phyloP scores from a whole-genome alignment of 2,797 vertebrate genomes.

The Oryzias dopingdopingensis region DNA sequence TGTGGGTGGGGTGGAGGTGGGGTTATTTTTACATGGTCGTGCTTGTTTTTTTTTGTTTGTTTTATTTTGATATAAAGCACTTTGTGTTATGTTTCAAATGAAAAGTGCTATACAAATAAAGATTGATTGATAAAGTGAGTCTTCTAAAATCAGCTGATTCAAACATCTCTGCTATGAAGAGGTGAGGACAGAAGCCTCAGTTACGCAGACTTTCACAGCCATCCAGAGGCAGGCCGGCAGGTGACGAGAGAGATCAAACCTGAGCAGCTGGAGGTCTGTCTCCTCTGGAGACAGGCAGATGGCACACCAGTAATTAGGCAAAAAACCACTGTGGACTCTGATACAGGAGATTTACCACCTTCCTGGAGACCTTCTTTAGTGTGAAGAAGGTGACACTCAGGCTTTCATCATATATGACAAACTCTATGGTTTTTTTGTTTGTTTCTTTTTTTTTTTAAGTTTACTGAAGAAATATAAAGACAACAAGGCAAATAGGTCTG shows the following conservation, averaged over 20 bases:
- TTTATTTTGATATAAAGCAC: no score
- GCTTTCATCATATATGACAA: neutral
- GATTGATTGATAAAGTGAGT: neutral
- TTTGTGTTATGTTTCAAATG: no score
- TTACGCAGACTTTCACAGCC: conserved; percentile 2
- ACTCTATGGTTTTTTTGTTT: neutral
- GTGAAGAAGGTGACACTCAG: conserved; percentile 18
- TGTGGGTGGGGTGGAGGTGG: no score
- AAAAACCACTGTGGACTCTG: conserved; percentile 58
- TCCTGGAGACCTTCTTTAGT: conserved; percentile 34
- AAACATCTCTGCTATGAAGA: conserved; percentile 19
- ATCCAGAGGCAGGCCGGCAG: conserved; percentile 29
- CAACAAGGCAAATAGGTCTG: no score
- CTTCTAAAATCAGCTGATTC: neutral
- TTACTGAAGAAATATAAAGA: neutral
- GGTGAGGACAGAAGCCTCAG: conserved; percentile 34
- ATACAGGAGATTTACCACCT: conserved; percentile 57
- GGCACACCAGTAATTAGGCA: conserved; percentile 73
- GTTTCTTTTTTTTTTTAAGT: neutral
- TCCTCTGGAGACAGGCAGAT: conserved; percentile 71
- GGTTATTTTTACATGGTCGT: no score
- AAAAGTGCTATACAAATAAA: no score
- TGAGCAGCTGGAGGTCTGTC: conserved; percentile 63
- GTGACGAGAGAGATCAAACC: conserved; percentile 70
- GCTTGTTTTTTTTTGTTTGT: no score